phyloP scores from a whole-genome alignment of 2,113 vertebrate genomes.

The rabbit (Oryctolagus cuniculus) region DNA sequence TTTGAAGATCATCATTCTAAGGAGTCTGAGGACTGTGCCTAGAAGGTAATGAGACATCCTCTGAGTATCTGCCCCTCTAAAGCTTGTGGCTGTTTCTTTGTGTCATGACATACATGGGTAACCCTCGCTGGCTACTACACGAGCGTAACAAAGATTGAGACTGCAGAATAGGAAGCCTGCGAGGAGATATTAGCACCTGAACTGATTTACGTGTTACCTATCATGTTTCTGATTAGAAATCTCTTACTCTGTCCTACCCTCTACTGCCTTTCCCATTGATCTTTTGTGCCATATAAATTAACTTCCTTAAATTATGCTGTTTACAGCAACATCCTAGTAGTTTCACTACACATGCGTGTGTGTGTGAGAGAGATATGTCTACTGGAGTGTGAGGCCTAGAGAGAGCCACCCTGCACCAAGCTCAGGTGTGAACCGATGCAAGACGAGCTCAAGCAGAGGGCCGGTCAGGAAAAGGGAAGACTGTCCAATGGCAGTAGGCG shows the following conservation, averaged over 20 bases:
- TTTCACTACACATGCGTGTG: constrained; percentile 18
- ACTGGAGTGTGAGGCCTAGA: not conserved
- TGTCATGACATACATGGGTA: constrained; percentile 37
- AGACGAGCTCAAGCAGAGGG: not conserved
- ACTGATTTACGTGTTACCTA: constrained; percentile 18
- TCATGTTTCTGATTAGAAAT: constrained; percentile 48
- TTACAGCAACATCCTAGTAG: constrained; percentile 37
- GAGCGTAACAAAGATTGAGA: constrained; percentile 17
- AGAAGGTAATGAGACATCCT: constrained; percentile 1
- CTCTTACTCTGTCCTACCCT: not conserved
- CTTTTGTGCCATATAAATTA: constrained; percentile 49
- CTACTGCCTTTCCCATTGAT: constrained; percentile 8
- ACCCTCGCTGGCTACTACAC: not conserved
- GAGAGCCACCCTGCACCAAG: not conserved
- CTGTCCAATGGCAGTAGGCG: constrained; percentile 48
- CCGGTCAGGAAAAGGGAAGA: not conserved
- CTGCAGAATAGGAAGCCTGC: constrained; percentile 41
- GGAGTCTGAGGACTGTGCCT: not conserved
- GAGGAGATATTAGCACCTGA: constrained; percentile 27
- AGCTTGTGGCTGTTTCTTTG: constrained; percentile 61
- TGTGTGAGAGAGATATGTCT: not conserved
- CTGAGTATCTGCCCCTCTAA: constrained; percentile 38
- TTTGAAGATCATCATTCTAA: not conserved
- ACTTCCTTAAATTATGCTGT: constrained; percentile 6
- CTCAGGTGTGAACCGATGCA: not conserved